Conservation (phyloP, 1,140 invertebrate species). For the Trichogramma pretiosum region DNA sequence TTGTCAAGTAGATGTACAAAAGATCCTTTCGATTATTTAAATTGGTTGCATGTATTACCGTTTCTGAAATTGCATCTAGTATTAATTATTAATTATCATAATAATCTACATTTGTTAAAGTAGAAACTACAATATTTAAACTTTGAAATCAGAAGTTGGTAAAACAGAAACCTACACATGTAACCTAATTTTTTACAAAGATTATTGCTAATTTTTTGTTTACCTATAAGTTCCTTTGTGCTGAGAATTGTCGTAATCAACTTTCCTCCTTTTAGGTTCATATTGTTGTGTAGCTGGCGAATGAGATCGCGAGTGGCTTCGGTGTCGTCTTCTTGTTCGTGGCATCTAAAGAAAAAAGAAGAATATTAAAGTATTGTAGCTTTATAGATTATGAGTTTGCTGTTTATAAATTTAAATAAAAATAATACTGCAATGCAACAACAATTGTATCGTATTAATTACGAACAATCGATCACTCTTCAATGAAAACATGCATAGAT, state of each 20-base stretch:
- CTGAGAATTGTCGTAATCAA: slow-evolving; percentile 48
- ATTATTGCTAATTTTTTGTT: not conserved
- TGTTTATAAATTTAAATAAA: not conserved
- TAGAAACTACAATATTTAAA: not conserved
- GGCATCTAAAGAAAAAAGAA: slow-evolving; percentile 56
- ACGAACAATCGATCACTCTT: not conserved
- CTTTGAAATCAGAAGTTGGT: not conserved
- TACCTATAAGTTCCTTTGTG: slow-evolving; percentile 50
- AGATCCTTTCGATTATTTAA: no score
- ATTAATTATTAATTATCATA: no score
- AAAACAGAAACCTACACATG: slow-evolving; percentile 2
- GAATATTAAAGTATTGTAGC: no score
- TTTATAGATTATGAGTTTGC: no score
- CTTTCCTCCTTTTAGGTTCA: slow-evolving; percentile 50
- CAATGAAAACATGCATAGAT: not conserved
- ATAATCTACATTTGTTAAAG: no score
- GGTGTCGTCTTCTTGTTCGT: slow-evolving; percentile 66
- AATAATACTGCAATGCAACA: not conserved
- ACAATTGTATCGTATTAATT: not conserved
- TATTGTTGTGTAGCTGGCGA: slow-evolving; percentile 42
- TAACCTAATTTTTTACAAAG: not conserved
- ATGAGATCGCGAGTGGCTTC: slow-evolving; percentile 55
- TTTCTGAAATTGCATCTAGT: no score
- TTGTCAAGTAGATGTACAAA: no score
- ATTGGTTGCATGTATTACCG: no score